Conservation (phyloP, 2,113 vertebrate genomes). For the Taxidea taxus region DNA sequence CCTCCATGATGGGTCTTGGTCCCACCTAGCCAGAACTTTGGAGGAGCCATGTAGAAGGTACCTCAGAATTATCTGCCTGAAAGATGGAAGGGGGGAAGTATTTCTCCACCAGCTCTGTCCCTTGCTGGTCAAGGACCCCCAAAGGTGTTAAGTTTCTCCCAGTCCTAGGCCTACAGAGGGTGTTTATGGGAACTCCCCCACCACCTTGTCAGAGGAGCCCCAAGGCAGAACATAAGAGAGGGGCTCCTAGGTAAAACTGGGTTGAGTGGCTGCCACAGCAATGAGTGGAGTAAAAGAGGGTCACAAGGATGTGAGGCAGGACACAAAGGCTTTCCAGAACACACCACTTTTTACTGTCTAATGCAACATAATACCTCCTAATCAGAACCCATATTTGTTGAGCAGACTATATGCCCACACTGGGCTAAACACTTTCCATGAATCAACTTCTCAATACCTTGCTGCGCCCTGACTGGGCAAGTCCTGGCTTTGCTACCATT, state of each 20-base stretch:
- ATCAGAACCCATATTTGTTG: background rate
- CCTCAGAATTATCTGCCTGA: background rate
- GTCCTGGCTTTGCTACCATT: background rate
- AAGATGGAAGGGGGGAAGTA: background rate
- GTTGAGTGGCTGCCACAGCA: background rate
- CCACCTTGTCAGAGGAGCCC: too few species aligned
- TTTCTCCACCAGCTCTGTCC: background rate
- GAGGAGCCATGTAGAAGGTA: background rate
- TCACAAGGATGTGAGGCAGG: background rate
- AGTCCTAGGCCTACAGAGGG: background rate
- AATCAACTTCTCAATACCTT: too few species aligned
- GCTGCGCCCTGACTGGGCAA: background rate
- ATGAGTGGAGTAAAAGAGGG: too few species aligned
- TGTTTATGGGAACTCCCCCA: background rate
- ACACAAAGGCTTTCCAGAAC: background rate
- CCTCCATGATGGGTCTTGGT: background rate
- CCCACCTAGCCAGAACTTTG: background rate
- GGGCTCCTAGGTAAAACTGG: fast-evolving
- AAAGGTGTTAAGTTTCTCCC: background rate
- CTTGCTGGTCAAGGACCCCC: background rate
- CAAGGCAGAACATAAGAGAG: background rate
- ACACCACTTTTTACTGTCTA: background rate
- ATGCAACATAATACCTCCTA: background rate
- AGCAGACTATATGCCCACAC: background rate
- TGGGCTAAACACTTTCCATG: background rate